A percentile compares a stretch with the other conserved stretches of the same genome.
Conservation (phyloP, 2,113 vertebrate species). For the Colius striatus region DNA sequence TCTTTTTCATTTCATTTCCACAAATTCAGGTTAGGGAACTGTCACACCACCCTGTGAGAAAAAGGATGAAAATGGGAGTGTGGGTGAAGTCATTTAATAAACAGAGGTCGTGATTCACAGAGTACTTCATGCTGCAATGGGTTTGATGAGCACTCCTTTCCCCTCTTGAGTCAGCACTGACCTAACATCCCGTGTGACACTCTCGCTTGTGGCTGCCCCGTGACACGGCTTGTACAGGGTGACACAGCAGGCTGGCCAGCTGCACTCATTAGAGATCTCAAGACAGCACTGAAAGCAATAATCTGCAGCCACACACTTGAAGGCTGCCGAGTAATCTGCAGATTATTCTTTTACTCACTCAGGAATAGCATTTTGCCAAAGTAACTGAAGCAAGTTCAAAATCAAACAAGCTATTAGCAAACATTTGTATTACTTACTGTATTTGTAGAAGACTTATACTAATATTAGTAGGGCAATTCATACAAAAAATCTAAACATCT, state of each 20-base stretch:
- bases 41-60: background rate
- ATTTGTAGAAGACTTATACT: background rate
- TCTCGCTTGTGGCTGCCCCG: background rate
- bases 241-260: background rate
- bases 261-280: background rate
- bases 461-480: background rate
- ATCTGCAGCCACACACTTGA: background rate
- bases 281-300: background rate
- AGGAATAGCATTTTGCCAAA: background rate
- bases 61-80: background rate
- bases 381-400: background rate
- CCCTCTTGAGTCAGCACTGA: background rate
- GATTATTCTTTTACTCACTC: background rate
- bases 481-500: background rate
- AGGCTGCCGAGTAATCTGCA: background rate
- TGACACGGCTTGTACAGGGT: background rate
- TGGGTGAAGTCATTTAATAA: background rate
- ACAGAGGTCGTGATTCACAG: background rate
- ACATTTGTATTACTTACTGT: background rate
- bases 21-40: background rate
- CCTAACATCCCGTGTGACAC: fast-evolving
- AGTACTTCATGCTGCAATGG: background rate
- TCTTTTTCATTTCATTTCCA: background rate
- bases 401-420: constrained; percentile 7
- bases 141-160: background rate